Evolutionary conservation across 2,113 vertebrate species (phyloP).

Genomic region (Sus scrofa): T2T-Sscrofa CM000830.6:108293501-108294000

Average conservation of each 20-base stretch:
- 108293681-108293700: neutral
- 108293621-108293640: neutral
- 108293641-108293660: conserved; percentile 19
- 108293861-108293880: neutral
- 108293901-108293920: neutral
- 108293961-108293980: neutral
- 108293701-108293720: neutral
- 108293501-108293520: neutral
- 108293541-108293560: conserved; percentile 35
- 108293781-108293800: neutral
- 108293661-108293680: neutral
- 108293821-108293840: neutral
- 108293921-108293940: conserved; percentile 17
- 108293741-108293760: neutral
- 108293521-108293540: neutral
- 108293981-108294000: neutral
- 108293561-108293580: neutral
- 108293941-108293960: neutral
- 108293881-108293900: neutral
- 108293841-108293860: neutral
- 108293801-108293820: neutral
- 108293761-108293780: neutral
- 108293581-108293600: conserved; percentile 30
- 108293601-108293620: neutral
- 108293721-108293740: neutral